Base-by-base conservation (phyloP, 2,113 vertebrate genomes). In the Prionailurus bengalensis region DNA sequence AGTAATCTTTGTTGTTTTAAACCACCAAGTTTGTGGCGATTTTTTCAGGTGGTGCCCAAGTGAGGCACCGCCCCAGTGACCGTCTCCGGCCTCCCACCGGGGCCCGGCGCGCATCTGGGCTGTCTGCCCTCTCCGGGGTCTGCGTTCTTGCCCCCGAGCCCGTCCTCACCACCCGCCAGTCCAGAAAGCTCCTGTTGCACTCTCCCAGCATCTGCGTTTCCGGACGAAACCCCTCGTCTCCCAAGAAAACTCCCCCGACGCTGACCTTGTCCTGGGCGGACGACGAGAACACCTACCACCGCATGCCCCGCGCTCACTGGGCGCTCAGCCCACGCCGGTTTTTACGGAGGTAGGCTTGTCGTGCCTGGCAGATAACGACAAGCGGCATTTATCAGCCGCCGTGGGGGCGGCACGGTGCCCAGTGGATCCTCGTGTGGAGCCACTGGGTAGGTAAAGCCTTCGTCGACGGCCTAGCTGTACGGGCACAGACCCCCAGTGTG, bases 281-380 rank as follows among this genome's bases (percentile, higher is more conserved):
- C 11, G 10, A 23, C 61, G 48, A 5, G 27, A 2, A 45, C 23
- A 11, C 39, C 39, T 1, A 21, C 39, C 7, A 7, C 66, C 45
- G 1, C 0, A 0, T 4, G 36, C 21, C 45, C 66, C 70, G 19
- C 10, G 1, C 36, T 27, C 45, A 14, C 4, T 14, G 0, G 4
- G 36, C 9, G 2, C 39, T 33, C 29, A 1, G 76, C 3, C 2
- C 0, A 2, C 0, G 5, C 48, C 80, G 17, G 3, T 2, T 7
- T 3, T 23, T 3, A 42, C 0, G 19, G 8, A 3, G 1, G 0
- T 7, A 0, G 6, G 8, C 14, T 36, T 31, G 2, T 16, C 16
- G 12, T 0, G 39, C 76, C 21, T 33, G 16, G 45, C 5, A 5
- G 53, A 23, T 7, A 2, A 6, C 0, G 4, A 10, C 39, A 17